These are phyloP conservation scores for Mylabris sibirica DNA, from an alignment of 2,888 invertebrate genomes.

Conservation along the genomic window DNA sequence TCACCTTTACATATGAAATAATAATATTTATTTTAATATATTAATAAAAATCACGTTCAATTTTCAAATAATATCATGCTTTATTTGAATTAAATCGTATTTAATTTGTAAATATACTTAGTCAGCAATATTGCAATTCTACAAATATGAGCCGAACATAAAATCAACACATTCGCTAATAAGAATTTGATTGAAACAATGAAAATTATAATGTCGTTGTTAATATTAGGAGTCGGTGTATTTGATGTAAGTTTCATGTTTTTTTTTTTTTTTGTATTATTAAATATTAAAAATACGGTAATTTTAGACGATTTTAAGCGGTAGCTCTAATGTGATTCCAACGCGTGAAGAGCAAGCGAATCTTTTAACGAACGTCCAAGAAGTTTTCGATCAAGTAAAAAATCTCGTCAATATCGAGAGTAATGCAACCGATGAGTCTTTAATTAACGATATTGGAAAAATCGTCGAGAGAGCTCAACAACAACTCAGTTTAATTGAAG, in stretches of 20 bases:
- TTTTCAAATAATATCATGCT: constrained; percentile 8
- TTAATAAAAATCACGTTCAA: background rate
- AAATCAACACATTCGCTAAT: background rate
- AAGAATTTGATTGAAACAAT: constrained; percentile 14
- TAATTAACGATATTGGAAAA: constrained; percentile 45
- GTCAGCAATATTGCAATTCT: background rate
- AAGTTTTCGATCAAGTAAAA: constrained; percentile 51
- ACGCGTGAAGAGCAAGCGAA: constrained; percentile 51
- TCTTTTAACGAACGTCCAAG: constrained; percentile 50
- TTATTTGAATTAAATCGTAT: background rate
- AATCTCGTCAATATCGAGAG: constrained; percentile 46
- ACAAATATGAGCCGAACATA: background rate
- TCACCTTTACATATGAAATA: constrained; percentile 20
- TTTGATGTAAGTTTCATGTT: constrained; percentile 25
- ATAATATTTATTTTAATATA: constrained; percentile 16
- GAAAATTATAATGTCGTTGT: constrained; percentile 24
- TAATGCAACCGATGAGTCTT: constrained; percentile 46
- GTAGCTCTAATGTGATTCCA: constrained; percentile 44
- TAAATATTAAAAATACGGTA: background rate
- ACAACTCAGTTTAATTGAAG: constrained; percentile 46
- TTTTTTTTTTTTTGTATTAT: background rate
- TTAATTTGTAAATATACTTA: constrained; percentile 8
- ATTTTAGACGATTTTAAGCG: constrained; percentile 24
- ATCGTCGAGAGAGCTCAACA: constrained; percentile 45
- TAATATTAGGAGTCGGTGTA: constrained; percentile 22